Percentiles rank a stretch among this genome's conserved stretches.
Evolutionary conservation across 2,113 vertebrate species (phyloP).

Genomic region (Xiphophorus couchianus): DNA sequence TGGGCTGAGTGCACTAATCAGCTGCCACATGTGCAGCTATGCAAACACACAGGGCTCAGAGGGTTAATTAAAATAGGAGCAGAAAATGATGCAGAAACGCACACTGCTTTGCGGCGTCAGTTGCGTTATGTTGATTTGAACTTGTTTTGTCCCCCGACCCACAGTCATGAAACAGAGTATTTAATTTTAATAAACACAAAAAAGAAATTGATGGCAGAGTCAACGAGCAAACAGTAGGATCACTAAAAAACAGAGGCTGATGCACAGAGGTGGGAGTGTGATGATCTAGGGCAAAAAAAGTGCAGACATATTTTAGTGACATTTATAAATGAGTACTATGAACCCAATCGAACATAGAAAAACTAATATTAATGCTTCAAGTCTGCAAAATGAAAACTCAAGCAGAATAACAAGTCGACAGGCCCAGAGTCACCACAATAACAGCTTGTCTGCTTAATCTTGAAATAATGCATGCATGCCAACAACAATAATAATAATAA

Average conservation of each 20-base stretch:
- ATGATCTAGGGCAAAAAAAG: background rate
- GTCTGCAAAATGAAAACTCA: no score
- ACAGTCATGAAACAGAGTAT: background rate
- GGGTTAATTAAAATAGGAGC: background rate
- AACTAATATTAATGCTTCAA: no score
- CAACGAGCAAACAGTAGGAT: background rate
- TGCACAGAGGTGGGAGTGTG: background rate
- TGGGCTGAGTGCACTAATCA: background rate
- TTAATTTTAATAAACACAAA: no score
- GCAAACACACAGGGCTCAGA: background rate
- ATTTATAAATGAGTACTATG: no score
- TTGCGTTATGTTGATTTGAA: background rate
- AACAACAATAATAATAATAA: no score
- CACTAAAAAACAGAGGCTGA: background rate
- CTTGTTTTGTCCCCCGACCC: background rate
- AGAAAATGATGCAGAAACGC: background rate
- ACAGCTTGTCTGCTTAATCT: no score
- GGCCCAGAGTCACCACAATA: no score
- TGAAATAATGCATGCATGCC: no score
- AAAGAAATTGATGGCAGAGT: background rate
- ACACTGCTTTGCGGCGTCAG: background rate
- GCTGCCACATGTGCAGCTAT: background rate
- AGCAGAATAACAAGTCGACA: no score
- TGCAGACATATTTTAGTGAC: no score
- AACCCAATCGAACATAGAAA: no score